Conservation (phyloP, 2,888 invertebrate species). For the Heliconius aoede region DNA sequence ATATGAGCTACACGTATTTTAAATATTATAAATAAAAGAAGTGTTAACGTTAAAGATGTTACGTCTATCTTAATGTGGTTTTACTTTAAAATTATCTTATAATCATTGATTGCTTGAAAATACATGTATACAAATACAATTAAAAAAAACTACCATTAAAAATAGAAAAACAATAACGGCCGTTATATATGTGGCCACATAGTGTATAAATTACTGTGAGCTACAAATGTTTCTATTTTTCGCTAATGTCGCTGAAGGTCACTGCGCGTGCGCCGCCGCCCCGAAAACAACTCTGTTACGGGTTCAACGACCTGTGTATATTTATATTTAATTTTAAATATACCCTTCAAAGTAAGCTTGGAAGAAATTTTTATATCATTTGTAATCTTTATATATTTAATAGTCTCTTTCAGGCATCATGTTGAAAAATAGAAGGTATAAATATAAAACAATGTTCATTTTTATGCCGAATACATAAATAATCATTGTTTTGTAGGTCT, state of each 20-base stretch:
- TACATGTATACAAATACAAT: not conserved
- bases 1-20: not conserved
- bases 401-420: not conserved
- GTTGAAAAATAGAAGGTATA: not conserved
- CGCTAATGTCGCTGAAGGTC: constrained; percentile 71
- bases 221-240: constrained; percentile 49
- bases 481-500: not conserved
- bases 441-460: not conserved
- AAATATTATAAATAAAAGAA: not conserved
- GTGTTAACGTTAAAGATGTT: not conserved
- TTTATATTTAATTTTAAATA: constrained; percentile 33
- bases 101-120: not conserved
- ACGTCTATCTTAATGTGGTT: not conserved
- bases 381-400: constrained; percentile 20
- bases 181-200: too few species aligned
- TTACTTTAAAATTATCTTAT: not conserved
- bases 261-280: constrained; percentile 65
- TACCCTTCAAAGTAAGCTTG: constrained; percentile 34
- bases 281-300: constrained; percentile 58
- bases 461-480: not conserved
- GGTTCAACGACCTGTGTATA: constrained; percentile 41
- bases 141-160: not conserved
- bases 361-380: constrained; percentile 20
- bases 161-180: constrained; percentile 2
- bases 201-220: constrained; percentile 23